Base-by-base conservation (phyloP, 2,888 invertebrate genomes). In the Notodromas monacha region DNA sequence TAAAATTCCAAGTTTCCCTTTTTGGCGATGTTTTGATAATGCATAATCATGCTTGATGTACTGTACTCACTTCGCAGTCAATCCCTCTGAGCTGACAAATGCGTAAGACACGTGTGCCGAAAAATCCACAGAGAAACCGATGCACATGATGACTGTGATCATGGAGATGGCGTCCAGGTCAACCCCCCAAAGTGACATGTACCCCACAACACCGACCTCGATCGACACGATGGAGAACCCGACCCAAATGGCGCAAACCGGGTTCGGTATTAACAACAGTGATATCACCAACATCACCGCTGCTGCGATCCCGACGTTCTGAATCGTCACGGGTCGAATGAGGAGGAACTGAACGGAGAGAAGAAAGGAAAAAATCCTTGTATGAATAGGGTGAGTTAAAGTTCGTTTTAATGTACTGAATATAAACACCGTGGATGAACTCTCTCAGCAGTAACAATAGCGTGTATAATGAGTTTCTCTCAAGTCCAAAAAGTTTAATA, bases 131-230 rank as follows among this genome's bases (percentile, higher is more conserved):
- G 45, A 45, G 35, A 50, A 50, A 4, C 50, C 49, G 31, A 49
- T 47, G 34, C 45, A 46, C 47, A 50, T 49, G 15, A 50, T 48
- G 16, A 50, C 40, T 12, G 49, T 51, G 30, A 51, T 48, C 51
- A 52, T 51, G 2, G 49, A 48, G 26, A 51, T 49, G 3, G 40
- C 40, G 28, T 41, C n/a, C n/a, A n/a, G n/a, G n/a, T n/a, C n/a
- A n/a, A n/a, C n/a, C n/a, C n/a, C n/a, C n/a, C n/a, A n/a, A 40
- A 36, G 50, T 34, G 49, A 47, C 51, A 51, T 52, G 39, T 43
- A 51, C 13, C 51, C 51, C 31, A 52, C 42, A 16, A 52, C 49
- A 13, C 51, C 51, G 15, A 46, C 40, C 34, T 50, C 50, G n/a
- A 51, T 50, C 12, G 48, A 48, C 4, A 45, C 45, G 33, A 49